Evolutionary conservation across 2,888 invertebrate genomes (phyloP), one percentile per base, ranked within the genome.

Genomic region (Scaptomyza tumidula): DNA sequence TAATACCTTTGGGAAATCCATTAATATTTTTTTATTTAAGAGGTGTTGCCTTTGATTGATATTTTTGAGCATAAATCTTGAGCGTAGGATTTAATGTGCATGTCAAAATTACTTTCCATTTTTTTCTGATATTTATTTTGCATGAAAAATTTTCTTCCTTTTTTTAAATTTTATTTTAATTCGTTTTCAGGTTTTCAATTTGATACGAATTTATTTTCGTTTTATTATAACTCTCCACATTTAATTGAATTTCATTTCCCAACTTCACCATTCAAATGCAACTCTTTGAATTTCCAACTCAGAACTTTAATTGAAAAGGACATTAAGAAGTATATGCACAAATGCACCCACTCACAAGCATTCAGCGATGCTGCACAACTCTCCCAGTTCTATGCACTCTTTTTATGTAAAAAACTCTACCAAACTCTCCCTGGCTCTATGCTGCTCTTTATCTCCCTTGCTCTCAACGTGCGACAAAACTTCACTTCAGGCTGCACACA

Each of bases 291-390:
- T 52, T 55, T 44, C 9, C 33, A 39, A 35, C 58, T 50, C 61
- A 41, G 52, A 76, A 71, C 57, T 66, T 56, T 35, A 45, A 39
- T 69, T 59, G 55, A 50, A 64, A 70, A 73, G 65, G 81, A 72
- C 60, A 58, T 66, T 39, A n/a, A 48, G 53, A 41, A 59, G 24
- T 13, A 9, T 33, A 6, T 24, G 46, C 63, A 45, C 60, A 54
- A 54, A 68, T 68, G 58, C 58, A 54, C 61, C 44, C 43, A 49
- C 53, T 44, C 43, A 49, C 44, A 56, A 6, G 35, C 29, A 37
- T n/a, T n/a, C n/a, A n/a, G n/a, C n/a, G 86, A 87, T 69, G 80
- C 80, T 81, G 80, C 80, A 87, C 63, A 81, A 81, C 75, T 75
- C 75, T 78, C 79, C 59, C 48, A 50, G 33, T 39, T 53, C 27